phyloP scores from a whole-genome alignment of 2,113 vertebrate species.

The Megaleporinus macrocephalus region DNA sequence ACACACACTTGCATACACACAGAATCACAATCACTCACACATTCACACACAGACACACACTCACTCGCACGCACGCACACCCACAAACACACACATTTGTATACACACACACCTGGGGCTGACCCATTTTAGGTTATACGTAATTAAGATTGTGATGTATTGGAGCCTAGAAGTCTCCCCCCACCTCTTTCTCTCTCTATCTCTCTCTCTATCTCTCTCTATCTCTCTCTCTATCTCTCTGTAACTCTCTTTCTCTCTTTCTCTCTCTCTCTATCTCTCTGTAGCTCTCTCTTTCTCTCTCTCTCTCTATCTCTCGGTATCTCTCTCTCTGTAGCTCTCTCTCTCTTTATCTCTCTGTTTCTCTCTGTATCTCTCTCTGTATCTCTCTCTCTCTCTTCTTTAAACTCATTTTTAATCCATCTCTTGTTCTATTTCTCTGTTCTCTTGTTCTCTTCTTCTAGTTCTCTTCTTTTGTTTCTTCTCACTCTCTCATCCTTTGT shows the following conservation, averaged over 20 bases:
- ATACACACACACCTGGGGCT: conserved; percentile 32
- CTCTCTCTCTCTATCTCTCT: too few relatives aligned
- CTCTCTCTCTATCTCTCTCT: conserved; percentile 21
- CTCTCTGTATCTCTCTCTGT: too few relatives aligned
- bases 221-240: conserved; percentile 20
- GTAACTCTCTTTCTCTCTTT: too few relatives aligned
- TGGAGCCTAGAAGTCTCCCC: conserved; percentile 8
- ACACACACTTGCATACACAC: neutral
- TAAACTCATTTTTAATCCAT: too few relatives aligned
- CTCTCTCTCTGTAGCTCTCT: conserved; percentile 7
- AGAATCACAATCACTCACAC: too few relatives aligned
- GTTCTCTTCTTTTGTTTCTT: too few relatives aligned
- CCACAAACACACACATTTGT: too few relatives aligned
- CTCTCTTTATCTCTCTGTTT: conserved; percentile 22
- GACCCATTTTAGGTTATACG: conserved; percentile 32
- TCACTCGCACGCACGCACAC: too few relatives aligned
- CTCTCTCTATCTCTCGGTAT: neutral
- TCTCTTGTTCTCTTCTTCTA: neutral
- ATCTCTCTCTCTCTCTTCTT: conserved; percentile 29
- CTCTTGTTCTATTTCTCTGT: conserved; percentile 18
- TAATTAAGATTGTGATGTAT: conserved; percentile 42
- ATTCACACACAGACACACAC: too few relatives aligned
- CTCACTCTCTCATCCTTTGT: neutral
- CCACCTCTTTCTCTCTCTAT: conserved; percentile 45
- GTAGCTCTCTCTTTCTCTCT: too few relatives aligned